A percentile compares a stretch with the other conserved stretches of the same genome.
These are phyloP conservation scores for Aphidoletes aphidimyza DNA, from an alignment of 2,888 invertebrate species.

Conservation along the genomic window DNA sequence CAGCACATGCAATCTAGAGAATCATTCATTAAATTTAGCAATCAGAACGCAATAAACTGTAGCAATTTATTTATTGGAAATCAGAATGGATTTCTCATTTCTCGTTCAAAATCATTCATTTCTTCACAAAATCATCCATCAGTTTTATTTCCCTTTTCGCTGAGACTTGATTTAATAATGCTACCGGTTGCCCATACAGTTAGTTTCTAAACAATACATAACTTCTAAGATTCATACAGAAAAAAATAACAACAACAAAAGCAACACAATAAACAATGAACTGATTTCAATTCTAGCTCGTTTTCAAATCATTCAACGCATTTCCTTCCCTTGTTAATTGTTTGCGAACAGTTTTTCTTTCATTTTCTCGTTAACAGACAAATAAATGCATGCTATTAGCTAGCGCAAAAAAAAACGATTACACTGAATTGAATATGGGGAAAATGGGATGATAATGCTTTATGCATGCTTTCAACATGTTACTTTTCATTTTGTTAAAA, in stretches of 20 bases:
- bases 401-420: background rate
- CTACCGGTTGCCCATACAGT: background rate
- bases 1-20: background rate
- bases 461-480: background rate
- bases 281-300: background rate
- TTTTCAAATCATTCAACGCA: background rate
- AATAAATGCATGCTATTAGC: background rate
- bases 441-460: background rate
- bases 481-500: background rate
- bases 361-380: background rate
- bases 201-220: background rate
- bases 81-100: background rate
- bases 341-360: background rate
- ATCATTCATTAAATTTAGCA: background rate
- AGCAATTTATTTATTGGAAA: constrained; percentile 11
- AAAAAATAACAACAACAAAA: background rate
- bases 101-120: background rate
- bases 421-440: background rate
- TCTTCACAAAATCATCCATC: too few relatives aligned
- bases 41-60: background rate
- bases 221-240: background rate
- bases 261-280: background rate
- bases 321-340: background rate
- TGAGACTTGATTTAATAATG: background rate
- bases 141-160: background rate